Percentiles rank a stretch among this genome's conserved stretches.
Conservation (phyloP, 2,113 vertebrate species). For the Mohoua ochrocephala region DNA sequence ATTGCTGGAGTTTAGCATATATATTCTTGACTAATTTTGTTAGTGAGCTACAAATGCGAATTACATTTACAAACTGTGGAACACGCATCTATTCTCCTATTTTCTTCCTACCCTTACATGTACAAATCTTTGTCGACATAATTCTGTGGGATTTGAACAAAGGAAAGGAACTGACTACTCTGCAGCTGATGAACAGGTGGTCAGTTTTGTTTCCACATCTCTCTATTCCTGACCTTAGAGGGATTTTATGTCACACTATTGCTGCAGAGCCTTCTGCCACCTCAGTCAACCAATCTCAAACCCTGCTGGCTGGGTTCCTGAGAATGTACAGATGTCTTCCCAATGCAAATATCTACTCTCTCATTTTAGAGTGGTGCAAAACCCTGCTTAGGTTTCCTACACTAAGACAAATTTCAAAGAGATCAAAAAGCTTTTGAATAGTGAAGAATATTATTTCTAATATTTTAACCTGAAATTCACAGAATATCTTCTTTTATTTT, state of each 20-base stretch:
- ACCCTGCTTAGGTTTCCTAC: neutral
- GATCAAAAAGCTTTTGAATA: neutral
- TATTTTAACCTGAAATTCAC: neutral
- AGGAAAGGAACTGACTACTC: neutral
- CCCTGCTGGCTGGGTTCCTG: neutral
- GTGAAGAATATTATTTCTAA: neutral
- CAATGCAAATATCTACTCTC: neutral
- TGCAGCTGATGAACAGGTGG: neutral
- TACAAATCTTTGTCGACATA: neutral
- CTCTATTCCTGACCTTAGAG: neutral
- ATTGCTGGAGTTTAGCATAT: neutral
- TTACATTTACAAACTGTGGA: neutral
- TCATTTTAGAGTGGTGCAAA: neutral
- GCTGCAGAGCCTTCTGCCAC: neutral
- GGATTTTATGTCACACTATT: neutral
- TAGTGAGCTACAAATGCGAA: neutral
- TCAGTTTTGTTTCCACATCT: neutral
- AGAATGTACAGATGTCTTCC: neutral
- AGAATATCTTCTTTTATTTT: neutral
- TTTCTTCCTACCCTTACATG: fast-evolving
- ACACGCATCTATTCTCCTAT: neutral
- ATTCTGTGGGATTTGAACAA: neutral
- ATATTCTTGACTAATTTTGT: neutral
- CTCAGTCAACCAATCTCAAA: neutral
- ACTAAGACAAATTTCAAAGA: neutral